Conservation (phyloP, 1,140 invertebrate genomes). For the Bilobella aurantiaca region DNA sequence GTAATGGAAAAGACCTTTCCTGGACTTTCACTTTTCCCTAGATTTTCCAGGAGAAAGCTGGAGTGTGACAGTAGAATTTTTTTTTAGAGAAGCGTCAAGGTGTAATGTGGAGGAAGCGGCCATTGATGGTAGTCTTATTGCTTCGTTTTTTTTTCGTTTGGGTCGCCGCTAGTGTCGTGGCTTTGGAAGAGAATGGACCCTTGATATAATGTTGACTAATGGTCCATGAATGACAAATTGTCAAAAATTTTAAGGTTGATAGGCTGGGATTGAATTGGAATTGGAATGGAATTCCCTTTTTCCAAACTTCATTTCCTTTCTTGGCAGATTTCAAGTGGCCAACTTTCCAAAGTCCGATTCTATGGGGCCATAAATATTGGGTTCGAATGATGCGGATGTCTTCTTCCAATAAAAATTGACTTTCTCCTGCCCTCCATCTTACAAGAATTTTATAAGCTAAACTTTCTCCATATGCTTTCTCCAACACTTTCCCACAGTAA, state of each 20-base stretch:
- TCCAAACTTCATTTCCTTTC: neutral
- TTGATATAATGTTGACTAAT: slow-evolving; percentile 7
- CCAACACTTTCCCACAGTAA: no score
- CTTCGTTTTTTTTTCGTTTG: no score
- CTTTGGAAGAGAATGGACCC: slow-evolving; percentile 8
- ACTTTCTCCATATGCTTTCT: no score
- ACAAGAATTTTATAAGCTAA: no score
- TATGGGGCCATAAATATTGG: neutral
- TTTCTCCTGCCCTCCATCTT: no score
- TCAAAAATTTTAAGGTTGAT: neutral
- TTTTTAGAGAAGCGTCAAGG: neutral
- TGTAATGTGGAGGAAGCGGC: neutral
- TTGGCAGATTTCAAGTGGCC: neutral
- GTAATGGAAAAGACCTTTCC: neutral
- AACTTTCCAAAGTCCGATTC: neutral
- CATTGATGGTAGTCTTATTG: no score
- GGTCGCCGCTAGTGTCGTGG: no score
- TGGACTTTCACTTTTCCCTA: neutral
- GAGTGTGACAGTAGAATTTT: neutral
- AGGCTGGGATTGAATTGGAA: neutral
- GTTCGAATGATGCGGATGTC: neutral
- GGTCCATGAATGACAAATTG: slow-evolving; percentile 11
- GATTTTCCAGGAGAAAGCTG: neutral
- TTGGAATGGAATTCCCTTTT: slow-evolving; percentile 6
- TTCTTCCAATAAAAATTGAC: neutral